Base-by-base conservation (phyloP, 2,113 vertebrate genomes). In the Prochilodus magdalenae region DNA sequence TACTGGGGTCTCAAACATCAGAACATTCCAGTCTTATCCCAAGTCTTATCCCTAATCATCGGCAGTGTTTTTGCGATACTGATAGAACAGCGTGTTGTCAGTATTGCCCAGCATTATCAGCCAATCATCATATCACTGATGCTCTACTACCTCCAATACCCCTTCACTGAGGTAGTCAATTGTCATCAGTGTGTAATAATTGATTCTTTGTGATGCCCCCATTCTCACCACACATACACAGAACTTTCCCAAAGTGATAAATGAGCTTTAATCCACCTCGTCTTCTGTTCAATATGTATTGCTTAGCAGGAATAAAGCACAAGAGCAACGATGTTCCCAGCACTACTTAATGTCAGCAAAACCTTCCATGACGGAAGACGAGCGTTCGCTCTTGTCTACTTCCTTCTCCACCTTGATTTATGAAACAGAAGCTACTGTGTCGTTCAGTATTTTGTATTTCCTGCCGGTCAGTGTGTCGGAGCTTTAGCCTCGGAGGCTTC, bases 271-370 rank as follows among this genome's bases (percentile, higher is more conserved):
- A 83, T 66, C 53, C 44, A 66, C 71, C 30, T 57, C 29, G 12
- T 27, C 5, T 22, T 47, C 27, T 40, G 71, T 40, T 26, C 65
- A 16, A 57, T 67, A 49, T 73, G 71, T 73, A 60, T 55, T 3
- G 40, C 71, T n/a, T n/a, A 27, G 15, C 62, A 24, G 27, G 30
- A 63, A 75, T 75, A 75, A 75, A 75, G 51, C 69, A 75, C 36
- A 0, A 26, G 30, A 36, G 16, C 30, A 70, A 24, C 24, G 33
- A 44, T 70, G 66, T 70, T 44, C 66, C 30, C 27, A 81, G 49
- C 69, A 70, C 33, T 69, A 65, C 62, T 75, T 75, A 75, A 75
- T 69, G 73, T 82, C 73, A 82, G 80, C 51, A 5, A 66, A 75
- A 67, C 72, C 26, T 55, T 57, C 60, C 73, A 18, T 30, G 73